Base-by-base conservation (phyloP, 2,797 vertebrate species). In the Sebastes variabilis region DNA sequence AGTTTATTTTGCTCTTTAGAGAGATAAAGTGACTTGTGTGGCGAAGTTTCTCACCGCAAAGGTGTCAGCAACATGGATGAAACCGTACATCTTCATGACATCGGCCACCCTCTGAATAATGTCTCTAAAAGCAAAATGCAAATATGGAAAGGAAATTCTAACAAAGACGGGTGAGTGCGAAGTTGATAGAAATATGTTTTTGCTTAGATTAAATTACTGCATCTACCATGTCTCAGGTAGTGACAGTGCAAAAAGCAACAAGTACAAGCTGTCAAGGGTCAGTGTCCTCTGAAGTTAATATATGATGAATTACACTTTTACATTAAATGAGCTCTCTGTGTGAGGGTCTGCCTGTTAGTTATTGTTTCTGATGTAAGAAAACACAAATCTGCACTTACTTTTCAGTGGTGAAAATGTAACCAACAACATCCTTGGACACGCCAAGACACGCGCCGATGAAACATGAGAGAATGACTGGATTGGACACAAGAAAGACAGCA, bases 401-500 rank as follows among this genome's bases (percentile, higher is more conserved):
- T 2, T 98, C 97, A 0, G 22, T 81, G 46, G 97, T 99, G 81
- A 98, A 98, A 86, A 97, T 82, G 34, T 96, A 95, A 10, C 93
- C 97, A 80, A 97, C 90, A 42, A 96, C 46, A 0, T 96, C 84
- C 80, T 91, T 96, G 0, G 90, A 55, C 54, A 87, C 22, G 66
- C 73, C 85, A 20, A 94, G 56, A 66, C 80, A 58, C 1, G 27
- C 29, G 42, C 88, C 91, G 66, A 96, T 66, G 75, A 96, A 22
- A 90, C 92, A 93, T 0, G 94, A 92, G 56, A 86, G 12, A 12
- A 87, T 24, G 20, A 82, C 94, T 96, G 64, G n/a, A 88, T 70
- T 54, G 27, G 83, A 29, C 16, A 72, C n/a, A 49, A 68, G 69
- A 75, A 81, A 80, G n/a, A 34, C 30, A 52, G 8, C 49, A 52